These are phyloP conservation scores for Typhlichthys eigenmanni DNA, from an alignment of 2,797 vertebrate species.

Conservation along the genomic window DNA sequence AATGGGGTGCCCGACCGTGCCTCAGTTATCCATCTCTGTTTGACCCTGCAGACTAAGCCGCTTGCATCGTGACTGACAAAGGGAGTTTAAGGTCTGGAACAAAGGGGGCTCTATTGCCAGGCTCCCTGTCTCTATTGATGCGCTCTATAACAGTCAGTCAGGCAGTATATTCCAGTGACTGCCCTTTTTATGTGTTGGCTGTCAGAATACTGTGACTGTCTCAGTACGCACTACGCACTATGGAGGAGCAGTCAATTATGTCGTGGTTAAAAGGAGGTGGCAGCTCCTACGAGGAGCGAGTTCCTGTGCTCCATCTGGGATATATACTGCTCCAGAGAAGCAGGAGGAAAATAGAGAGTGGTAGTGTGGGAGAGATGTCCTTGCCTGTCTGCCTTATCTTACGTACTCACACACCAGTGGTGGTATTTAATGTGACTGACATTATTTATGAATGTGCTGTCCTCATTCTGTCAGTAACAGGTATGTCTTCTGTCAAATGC, in stretches of 20 bases:
- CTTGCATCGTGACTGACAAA: not conserved
- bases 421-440: constrained; percentile 32
- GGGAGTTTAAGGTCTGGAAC: no score
- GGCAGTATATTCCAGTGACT: not conserved
- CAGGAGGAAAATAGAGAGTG: constrained; percentile 42
- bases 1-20: constrained; percentile 1
- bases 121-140: constrained; percentile 3
- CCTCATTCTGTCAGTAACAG: constrained; percentile 69
- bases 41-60: not conserved
- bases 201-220: constrained; percentile 43
- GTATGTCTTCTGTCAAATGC: constrained; percentile 40
- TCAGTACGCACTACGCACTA: constrained; percentile 32
- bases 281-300: constrained; percentile 22
- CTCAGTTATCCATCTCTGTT: not conserved
- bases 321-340: constrained; percentile 26
- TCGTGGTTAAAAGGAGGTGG: constrained; percentile 52
- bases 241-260: constrained; percentile 53
- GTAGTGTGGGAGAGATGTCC: constrained; percentile 37
- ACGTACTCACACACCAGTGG: no score
- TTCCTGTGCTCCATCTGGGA: constrained; percentile 51
- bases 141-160: not conserved
- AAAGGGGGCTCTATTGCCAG: no score
- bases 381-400: no score
- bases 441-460: constrained; percentile 57
- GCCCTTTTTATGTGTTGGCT: constrained; percentile 18